phyloP scores from a whole-genome alignment of 1,140 invertebrate genomes.

The Drosophila mojavensis region DNA sequence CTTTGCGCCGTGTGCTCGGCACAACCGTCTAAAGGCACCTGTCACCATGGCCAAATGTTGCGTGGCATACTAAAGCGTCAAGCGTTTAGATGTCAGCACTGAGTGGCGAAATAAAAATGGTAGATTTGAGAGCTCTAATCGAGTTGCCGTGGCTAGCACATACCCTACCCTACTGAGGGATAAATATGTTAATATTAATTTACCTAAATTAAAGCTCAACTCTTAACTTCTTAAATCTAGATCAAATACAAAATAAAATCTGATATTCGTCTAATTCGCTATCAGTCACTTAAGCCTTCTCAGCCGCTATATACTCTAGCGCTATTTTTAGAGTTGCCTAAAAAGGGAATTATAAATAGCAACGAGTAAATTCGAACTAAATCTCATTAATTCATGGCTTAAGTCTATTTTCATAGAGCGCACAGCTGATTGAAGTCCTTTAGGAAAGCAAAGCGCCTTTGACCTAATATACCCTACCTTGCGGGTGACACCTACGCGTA shows the following conservation, averaged over 20 bases:
- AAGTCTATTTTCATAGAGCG: neutral
- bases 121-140: neutral
- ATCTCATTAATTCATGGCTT: neutral
- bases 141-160: neutral
- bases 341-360: neutral
- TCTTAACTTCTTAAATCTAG: too few relatives aligned
- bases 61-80: constrained; percentile 73
- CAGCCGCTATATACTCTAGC: too few relatives aligned
- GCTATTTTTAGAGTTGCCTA: too few relatives aligned
- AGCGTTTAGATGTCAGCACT: constrained; percentile 77
- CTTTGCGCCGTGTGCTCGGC: constrained; percentile 69
- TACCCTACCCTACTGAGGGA: constrained; percentile 18
- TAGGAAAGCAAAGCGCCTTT: neutral
- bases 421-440: neutral
- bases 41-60: constrained; percentile 77
- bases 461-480: constrained; percentile 7
- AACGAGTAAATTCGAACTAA: neutral
- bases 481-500: constrained; percentile 25
- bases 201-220: too few relatives aligned
- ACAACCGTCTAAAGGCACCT: constrained; percentile 77
- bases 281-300: too few relatives aligned
- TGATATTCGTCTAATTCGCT: too few relatives aligned
- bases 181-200: too few relatives aligned
- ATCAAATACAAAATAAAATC: too few relatives aligned
- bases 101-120: constrained; percentile 18